Evolutionary conservation across 2,797 vertebrate genomes (phyloP), one percentile per base, ranked within the genome.

Genomic region (Helostoma temminkii): DNA sequence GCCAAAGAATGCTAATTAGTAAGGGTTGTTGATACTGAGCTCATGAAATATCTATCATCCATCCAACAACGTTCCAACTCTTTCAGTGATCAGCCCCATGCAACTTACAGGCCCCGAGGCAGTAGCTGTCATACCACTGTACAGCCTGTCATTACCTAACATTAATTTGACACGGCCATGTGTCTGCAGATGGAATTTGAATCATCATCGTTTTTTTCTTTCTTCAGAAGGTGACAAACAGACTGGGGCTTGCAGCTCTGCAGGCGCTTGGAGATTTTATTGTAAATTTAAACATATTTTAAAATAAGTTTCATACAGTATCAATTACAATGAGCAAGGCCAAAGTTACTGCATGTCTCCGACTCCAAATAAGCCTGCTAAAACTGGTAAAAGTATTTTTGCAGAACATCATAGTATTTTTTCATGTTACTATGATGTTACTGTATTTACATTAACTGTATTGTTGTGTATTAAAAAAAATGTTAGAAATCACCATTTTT

Each of bases 111-210:
- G 42, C 68, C 84, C 81, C 0, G 28, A 63, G 77, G 85, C 81
- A 52, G 66, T 41, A 68, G 56, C 58, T 74, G 74, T 73, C 81
- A 84, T 24, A 60, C 55, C 60, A 30, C 39, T 32, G 70, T 22
- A 58, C 25, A 66, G 70, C 71, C 77, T 78, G 80, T 82, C 74
- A 80, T 85, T 83, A 81, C 63, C 67, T 45, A 43, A 67, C 74
- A 82, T 82, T 72, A 74, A 8, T 75, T 73, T 82, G 70, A 82
- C 69, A 66, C 12, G 5, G 30, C 46, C 32, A 24, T 62, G 50
- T 76, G 55, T 78, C 74, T 72, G 37, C 69, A 49, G 36, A 66
- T 71, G 74, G 71, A 80, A 82, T 76, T 53, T 73, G 42, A 73
- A 68, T 81, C 64, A 41, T 60, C 34, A 37, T 45, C 0, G 24